Percentiles rank a stretch among this genome's conserved stretches.
Conservation (phyloP, 2,888 invertebrate species). For the Sericinus montela region DNA sequence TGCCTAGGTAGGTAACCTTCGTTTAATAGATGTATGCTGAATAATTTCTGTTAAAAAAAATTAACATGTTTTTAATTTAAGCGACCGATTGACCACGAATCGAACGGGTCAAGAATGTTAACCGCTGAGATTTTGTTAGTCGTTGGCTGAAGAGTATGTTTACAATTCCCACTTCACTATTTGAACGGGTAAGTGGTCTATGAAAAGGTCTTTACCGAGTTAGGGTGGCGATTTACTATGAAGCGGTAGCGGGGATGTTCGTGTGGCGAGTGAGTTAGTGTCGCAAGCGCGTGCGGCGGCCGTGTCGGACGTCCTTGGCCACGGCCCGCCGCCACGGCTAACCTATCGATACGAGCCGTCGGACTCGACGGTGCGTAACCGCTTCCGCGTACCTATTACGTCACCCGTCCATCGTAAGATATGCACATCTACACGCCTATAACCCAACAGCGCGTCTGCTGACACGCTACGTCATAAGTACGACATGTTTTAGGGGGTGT, state of each 20-base stretch:
- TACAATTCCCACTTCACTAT: conserved; percentile 4
- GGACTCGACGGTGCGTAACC: conserved; percentile 55
- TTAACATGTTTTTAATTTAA: no score
- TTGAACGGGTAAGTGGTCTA: conserved; percentile 7
- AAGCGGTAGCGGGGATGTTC: conserved; percentile 14
- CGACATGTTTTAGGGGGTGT: conserved; percentile 11
- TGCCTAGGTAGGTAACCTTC: no score
- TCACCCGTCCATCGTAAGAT: conserved; percentile 30
- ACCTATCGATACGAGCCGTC: conserved; percentile 24
- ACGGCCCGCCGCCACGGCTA: conserved; percentile 14
- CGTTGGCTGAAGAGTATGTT: conserved; percentile 13
- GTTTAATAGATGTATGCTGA: no score
- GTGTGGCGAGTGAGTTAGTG: conserved; percentile 33
- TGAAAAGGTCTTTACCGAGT: not conserved
- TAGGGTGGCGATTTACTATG: not conserved
- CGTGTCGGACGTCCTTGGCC: conserved; percentile 26
- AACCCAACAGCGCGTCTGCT: conserved; percentile 7
- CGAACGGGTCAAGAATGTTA: no score
- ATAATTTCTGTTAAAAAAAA: no score
- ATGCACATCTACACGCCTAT: conserved; percentile 13
- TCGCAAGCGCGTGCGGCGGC: conserved; percentile 36
- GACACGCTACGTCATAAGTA: conserved; percentile 4
- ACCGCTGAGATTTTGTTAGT: conserved; percentile 7
- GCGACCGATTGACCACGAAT: no score
- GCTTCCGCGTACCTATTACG: conserved; percentile 59